Evolutionary conservation across 2,113 vertebrate species (phyloP).

Genomic region (Anser brachyrhynchus): DNA sequence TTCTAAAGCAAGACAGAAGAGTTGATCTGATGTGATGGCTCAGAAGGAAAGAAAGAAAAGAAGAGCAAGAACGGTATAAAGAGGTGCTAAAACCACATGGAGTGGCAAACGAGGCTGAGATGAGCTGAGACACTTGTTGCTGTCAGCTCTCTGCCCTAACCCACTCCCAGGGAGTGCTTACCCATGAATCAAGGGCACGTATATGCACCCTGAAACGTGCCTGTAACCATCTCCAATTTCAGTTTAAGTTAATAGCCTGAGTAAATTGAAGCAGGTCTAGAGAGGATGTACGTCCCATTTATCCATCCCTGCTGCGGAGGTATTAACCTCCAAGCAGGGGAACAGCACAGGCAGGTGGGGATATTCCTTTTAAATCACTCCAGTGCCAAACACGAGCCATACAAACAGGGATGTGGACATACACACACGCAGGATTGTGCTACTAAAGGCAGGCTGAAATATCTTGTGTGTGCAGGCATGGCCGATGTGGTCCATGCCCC

Average conservation of each 20-base stretch:
- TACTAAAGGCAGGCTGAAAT: neutral
- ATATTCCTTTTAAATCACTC: neutral
- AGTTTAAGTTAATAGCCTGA: neutral
- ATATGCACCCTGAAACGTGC: neutral
- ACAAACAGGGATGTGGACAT: neutral
- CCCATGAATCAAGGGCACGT: neutral
- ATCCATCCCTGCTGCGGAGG: neutral
- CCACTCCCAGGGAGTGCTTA: neutral
- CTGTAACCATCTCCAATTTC: neutral
- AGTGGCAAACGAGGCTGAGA: neutral
- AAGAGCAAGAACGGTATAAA: neutral
- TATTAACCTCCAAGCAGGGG: neutral
- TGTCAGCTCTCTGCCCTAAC: neutral
- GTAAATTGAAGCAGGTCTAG: neutral
- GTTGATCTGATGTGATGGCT: neutral
- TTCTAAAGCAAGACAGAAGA: neutral
- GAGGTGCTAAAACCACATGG: neutral
- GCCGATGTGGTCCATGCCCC: neutral
- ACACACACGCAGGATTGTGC: neutral
- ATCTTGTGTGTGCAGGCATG: neutral
- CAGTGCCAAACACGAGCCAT: neutral
- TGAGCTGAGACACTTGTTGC: neutral
- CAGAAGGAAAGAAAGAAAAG: neutral
- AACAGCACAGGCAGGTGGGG: neutral
- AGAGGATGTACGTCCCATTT: neutral